Evolutionary conservation across 2,888 invertebrate genomes (phyloP).

Genomic region (Rosalia funebris): DNA sequence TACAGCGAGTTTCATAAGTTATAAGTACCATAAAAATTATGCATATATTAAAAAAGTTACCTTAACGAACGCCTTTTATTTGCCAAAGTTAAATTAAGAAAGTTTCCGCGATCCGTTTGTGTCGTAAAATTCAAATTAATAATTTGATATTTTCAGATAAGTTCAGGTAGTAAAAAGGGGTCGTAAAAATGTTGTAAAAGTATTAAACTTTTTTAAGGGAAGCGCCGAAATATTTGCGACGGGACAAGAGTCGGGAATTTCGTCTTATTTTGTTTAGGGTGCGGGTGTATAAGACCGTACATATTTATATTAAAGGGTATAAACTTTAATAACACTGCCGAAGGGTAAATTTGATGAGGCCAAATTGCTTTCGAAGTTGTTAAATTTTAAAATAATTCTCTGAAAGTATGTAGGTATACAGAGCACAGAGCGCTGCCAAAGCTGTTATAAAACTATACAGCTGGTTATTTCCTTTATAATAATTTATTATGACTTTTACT

Average conservation of each 20-base stretch:
- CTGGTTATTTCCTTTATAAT: too few relatives aligned
- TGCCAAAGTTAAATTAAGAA: constrained; percentile 30
- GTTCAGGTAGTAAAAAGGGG: constrained; percentile 12
- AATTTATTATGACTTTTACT: too few relatives aligned
- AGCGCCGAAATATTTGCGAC: background rate
- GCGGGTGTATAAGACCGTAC: background rate
- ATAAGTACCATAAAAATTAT: constrained; percentile 21
- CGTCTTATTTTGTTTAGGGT: background rate
- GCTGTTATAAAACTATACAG: too few relatives aligned
- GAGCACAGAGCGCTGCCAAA: too few relatives aligned
- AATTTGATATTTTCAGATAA: constrained; percentile 23
- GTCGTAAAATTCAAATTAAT: constrained; percentile 27
- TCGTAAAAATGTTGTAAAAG: constrained; percentile 11
- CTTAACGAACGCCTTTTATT: constrained; percentile 22
- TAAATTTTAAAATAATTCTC: too few relatives aligned
- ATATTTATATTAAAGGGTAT: too few relatives aligned
- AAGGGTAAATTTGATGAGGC: too few relatives aligned
- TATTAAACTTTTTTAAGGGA: constrained; percentile 1
- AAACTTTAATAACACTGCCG: too few relatives aligned
- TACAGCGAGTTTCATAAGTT: background rate
- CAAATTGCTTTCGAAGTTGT: too few relatives aligned
- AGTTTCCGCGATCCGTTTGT: constrained; percentile 18
- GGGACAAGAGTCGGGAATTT: too few relatives aligned
- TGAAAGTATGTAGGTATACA: too few relatives aligned
- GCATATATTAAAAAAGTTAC: constrained; percentile 30